Evolutionary conservation across 2,113 vertebrate species (phyloP), one percentile per base, ranked within the genome.

Genomic region (Chunga burmeisteri): DNA sequence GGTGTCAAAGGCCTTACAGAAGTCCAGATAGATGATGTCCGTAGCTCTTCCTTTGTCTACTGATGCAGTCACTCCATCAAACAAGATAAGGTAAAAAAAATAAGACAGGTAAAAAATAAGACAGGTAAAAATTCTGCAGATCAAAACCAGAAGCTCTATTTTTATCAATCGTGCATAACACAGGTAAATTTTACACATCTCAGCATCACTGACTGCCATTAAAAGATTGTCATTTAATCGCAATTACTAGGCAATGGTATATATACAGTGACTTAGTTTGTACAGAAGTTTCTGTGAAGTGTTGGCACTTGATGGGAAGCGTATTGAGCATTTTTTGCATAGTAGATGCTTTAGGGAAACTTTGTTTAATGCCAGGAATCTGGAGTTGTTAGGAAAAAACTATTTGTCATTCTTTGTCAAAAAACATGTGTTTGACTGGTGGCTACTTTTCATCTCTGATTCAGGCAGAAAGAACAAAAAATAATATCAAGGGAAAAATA

Each of bases 91-190:
- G 38, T 38, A 38, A 38, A 38, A 38, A 38, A 38, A 38, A 8
- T 38, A 38, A 38, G 38, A 38, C 38, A 38, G 38, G 38, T 38
- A 38, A 38, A 38, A 38, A 88, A 79, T 36, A 66, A 65, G 15
- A 26, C 7, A 55, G 21, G 14, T 82, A 61, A 63, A 91, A 65
- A 52, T 22, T 40, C 18, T 68, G 10, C 46, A 61, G 44, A 34
- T 40, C 4, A 66, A 67, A 75, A 3, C 6, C 9, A 72, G 91
- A 91, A 50, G 1, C 7, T 18, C 27, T 46, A 8, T 49, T 86
- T 63, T 5, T 81, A 62, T 92, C 52, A 56, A 15, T 34, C 0
- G 0, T n/a, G 18, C 11, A 16, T 23, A 49, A 56, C n/a, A 25
- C 10, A 65, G 29, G 25, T 75, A 32, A 58, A 50, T 83, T 90